phyloP scores from a whole-genome alignment of 2,888 invertebrate genomes.

The Dolichomitus sp. region DNA sequence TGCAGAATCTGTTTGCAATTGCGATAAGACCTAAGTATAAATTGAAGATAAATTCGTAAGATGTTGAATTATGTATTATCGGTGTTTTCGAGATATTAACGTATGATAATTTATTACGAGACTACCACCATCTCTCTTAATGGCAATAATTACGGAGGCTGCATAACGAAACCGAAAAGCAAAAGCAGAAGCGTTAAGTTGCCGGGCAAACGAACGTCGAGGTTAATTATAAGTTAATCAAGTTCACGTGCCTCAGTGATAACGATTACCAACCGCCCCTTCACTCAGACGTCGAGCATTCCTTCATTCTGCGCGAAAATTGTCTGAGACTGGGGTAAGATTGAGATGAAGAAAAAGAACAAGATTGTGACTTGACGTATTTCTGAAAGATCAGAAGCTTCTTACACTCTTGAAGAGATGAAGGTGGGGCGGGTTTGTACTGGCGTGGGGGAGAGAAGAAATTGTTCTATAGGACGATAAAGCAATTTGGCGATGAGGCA shows the following conservation, averaged over 20 bases:
- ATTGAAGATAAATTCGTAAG: too few relatives aligned
- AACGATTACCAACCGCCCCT: constrained; percentile 14
- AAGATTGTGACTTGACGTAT: constrained; percentile 40
- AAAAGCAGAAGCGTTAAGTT: constrained; percentile 2
- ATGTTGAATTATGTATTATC: too few relatives aligned
- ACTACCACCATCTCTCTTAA: background rate
- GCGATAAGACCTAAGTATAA: too few relatives aligned
- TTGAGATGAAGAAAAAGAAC: constrained; percentile 39
- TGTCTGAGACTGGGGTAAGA: constrained; percentile 38
- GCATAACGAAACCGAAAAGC: background rate
- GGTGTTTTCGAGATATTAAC: too few relatives aligned
- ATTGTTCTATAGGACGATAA: constrained; percentile 51
- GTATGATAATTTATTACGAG: too few relatives aligned
- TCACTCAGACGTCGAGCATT: constrained; percentile 23
- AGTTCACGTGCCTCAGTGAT: constrained; percentile 29
- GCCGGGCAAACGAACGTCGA: constrained; percentile 22
- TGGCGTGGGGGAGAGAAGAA: background rate
- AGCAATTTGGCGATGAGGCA: constrained; percentile 62
- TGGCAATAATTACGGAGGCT: background rate
- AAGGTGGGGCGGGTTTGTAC: background rate
- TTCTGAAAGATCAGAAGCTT: constrained; percentile 11
- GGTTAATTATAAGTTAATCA: constrained; percentile 49
- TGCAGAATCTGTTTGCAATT: background rate
- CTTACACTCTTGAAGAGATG: constrained; percentile 6
- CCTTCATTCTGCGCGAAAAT: constrained; percentile 1